phyloP scores from a whole-genome alignment of 2,797 vertebrate genomes.

The Simalia tracyae region DNA sequence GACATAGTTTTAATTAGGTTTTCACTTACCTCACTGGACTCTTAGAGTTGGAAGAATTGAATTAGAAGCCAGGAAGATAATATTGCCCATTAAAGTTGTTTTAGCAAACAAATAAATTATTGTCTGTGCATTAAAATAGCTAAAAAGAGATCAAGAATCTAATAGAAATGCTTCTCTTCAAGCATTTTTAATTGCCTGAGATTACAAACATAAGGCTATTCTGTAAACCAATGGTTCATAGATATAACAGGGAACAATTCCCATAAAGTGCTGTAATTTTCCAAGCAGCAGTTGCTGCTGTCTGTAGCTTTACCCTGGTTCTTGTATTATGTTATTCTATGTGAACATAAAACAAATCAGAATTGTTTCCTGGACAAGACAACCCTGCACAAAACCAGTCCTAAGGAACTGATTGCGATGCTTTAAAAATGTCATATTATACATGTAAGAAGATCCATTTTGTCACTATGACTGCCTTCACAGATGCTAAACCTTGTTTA shows the following conservation, averaged over 20 bases:
- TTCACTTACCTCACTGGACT: conserved; percentile 45
- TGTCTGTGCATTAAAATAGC: conserved; percentile 16
- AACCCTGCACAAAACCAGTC: background rate
- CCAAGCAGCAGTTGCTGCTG: background rate
- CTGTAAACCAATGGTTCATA: background rate
- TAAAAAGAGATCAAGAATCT: conserved; percentile 17
- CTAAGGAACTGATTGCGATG: background rate
- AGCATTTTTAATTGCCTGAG: conserved; percentile 24
- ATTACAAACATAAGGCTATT: background rate
- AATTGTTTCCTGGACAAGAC: background rate
- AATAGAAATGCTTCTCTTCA: conserved; percentile 38
- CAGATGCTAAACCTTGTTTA: background rate
- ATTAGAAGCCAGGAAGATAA: conserved; percentile 43
- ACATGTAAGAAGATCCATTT: background rate
- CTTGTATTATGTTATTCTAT: background rate
- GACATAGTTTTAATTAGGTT: conserved; percentile 58
- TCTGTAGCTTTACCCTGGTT: background rate
- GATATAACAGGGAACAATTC: background rate
- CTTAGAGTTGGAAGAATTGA: conserved; percentile 59
- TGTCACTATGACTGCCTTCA: background rate
- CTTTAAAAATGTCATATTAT: background rate
- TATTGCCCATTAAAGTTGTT: conserved; percentile 33
- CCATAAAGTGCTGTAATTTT: background rate
- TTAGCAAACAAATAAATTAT: conserved; percentile 56
- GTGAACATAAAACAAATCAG: background rate